Percentiles rank a stretch among this genome's conserved stretches.
These are phyloP conservation scores for Pampus argenteus DNA, from an alignment of 2,797 vertebrate species.

Conservation along the genomic window DNA sequence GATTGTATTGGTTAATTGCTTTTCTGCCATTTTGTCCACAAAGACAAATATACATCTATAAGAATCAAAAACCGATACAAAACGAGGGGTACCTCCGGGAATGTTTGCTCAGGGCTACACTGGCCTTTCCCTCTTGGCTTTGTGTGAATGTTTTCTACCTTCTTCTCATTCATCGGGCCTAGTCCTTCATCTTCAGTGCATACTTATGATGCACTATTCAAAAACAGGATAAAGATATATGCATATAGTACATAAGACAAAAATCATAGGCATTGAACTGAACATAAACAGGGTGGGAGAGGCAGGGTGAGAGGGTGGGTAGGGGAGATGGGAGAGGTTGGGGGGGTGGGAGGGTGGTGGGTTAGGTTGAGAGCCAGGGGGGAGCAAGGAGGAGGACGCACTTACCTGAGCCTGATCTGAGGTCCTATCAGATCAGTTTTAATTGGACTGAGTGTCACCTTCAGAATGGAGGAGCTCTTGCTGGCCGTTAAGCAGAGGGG, in stretches of 20 bases:
- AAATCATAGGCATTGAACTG: slow-evolving; percentile 83
- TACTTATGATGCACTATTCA: slow-evolving; percentile 99
- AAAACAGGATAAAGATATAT: slow-evolving; percentile 89
- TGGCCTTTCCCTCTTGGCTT: slow-evolving; percentile 98
- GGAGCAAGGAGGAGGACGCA: slow-evolving; percentile 88
- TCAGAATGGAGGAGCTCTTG: slow-evolving; percentile 99
- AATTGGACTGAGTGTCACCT: slow-evolving; percentile 99
- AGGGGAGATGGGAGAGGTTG: slow-evolving; percentile 47
- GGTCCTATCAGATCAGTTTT: slow-evolving; percentile 99
- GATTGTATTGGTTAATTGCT: slow-evolving; percentile 83
- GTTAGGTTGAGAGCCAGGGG: slow-evolving; percentile 76
- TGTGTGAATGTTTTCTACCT: slow-evolving; percentile 88
- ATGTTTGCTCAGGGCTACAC: slow-evolving; percentile 98
- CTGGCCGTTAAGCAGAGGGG: slow-evolving; percentile 97
- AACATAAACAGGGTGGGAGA: slow-evolving; percentile 76
- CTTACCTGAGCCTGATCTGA: slow-evolving; percentile 99
- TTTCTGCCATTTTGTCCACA: slow-evolving; percentile 78
- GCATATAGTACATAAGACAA: slow-evolving; percentile 82
- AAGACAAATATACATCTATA: slow-evolving; percentile 78
- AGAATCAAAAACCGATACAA: slow-evolving; percentile 94
- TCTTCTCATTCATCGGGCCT: slow-evolving; percentile 97
- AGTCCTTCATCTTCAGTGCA: slow-evolving; percentile 99
- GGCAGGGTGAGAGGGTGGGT: slow-evolving; percentile 43
- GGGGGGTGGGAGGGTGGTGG: slow-evolving; percentile 62
- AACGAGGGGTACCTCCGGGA: slow-evolving; percentile 97